phyloP scores from a whole-genome alignment of 2,113 vertebrate genomes.

The Mobula hypostoma region DNA sequence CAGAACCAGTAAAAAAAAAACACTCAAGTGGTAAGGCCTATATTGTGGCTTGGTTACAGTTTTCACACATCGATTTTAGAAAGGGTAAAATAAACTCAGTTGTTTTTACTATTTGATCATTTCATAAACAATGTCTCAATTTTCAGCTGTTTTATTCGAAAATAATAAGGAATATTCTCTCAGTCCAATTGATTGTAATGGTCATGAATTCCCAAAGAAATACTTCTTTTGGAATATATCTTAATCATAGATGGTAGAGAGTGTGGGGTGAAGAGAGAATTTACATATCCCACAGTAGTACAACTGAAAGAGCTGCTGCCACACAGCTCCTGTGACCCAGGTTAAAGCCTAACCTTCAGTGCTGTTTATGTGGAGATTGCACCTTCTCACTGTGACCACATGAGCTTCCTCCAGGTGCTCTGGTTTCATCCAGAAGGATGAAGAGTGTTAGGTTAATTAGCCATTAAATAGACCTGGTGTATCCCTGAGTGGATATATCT shows the following conservation, averaged over 20 bases:
- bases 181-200: not conserved
- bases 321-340: too few species aligned
- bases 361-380: too few species aligned
- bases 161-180: not conserved
- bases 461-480: too few species aligned
- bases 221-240: not conserved
- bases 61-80: not conserved
- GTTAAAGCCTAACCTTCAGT: too few species aligned
- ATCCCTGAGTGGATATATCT: too few species aligned
- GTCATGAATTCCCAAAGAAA: not conserved
- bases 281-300: too few species aligned
- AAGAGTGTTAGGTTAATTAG: too few species aligned
- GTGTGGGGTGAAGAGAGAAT: not conserved
- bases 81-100: not conserved
- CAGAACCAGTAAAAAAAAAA: not conserved
- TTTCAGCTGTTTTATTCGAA: not conserved
- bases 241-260: not conserved
- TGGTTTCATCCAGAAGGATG: too few species aligned
- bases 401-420: too few species aligned
- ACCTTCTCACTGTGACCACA: too few species aligned
- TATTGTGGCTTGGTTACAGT: not conserved
- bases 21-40: not conserved
- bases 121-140: not conserved
- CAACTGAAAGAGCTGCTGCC: too few species aligned
- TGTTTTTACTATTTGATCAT: not conserved